Base-by-base conservation (phyloP, 2,888 invertebrate genomes). In the Hirtodrosophila duncani region DNA sequence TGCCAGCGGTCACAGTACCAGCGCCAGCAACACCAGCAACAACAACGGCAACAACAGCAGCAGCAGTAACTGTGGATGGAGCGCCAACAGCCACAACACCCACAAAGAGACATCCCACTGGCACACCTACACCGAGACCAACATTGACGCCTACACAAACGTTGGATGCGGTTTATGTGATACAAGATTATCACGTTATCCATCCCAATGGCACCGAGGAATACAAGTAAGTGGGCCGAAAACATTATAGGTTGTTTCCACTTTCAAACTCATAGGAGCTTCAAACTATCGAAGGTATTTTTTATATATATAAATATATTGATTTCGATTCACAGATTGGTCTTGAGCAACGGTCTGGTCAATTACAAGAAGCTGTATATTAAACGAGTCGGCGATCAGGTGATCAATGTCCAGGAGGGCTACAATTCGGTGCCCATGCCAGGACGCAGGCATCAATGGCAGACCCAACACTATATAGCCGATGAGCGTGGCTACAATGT, bases 201-300 rank as follows among this genome's bases (percentile, higher is more conserved):
- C 70, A 81, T 60, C 57, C 67, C 26, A 81, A 84, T 48, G 84
- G 83, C 44, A 83, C 75, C 27, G 68, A 63, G 36, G 83, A 81
- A 43, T 69, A 81, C 52, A 84, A 82, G 83, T 83, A 49, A 63
- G 70, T 52, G 13, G 10, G 9, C 14, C 29, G 18, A 30, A 24
- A 0, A 14, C n/a, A n/a, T 4, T 5, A 18, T 11, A 11, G 8
- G 3, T n/a, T 8, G n/a, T n/a, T 3, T 18, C 7, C 26, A 8
- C 18, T 16, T 13, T 10, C 8, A 26, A 42, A 10, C 27, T n/a
- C n/a, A n/a, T n/a, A n/a, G n/a, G n/a, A n/a, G n/a, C n/a, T n/a
- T n/a, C n/a, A n/a, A n/a, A n/a, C n/a, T n/a, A n/a, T n/a, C n/a
- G n/a, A n/a, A n/a, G n/a, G n/a, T n/a, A n/a, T n/a, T n/a, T n/a